phyloP scores from a whole-genome alignment of 2,797 vertebrate species.

The Argyrosomus regius region DNA sequence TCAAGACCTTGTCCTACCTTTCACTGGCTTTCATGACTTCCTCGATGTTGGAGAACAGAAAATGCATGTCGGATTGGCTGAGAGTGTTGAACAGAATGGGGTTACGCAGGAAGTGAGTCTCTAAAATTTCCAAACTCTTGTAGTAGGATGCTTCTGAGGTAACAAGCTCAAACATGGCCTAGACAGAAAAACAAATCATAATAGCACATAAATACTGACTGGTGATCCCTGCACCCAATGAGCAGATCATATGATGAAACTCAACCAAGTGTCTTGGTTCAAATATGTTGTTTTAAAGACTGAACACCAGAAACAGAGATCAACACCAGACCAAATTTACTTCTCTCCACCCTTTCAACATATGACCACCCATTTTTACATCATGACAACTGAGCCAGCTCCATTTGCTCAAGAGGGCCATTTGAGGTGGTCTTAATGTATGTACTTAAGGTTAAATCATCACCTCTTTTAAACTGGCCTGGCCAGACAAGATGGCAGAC shows the following conservation, averaged over 20 bases:
- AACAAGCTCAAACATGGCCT: slow-evolving; percentile 98
- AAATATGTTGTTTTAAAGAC: background rate
- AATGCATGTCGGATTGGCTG: slow-evolving; percentile 94
- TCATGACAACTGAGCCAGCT: background rate
- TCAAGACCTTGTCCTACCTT: slow-evolving; percentile 80
- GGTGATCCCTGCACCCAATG: background rate
- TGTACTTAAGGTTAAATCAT: no score
- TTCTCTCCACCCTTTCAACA: no score
- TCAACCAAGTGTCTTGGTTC: background rate
- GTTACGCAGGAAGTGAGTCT: slow-evolving; percentile 94
- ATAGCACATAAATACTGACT: background rate
- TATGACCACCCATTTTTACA: background rate
- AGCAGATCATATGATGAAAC: background rate
- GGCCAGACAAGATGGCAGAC: background rate
- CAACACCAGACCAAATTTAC: no score
- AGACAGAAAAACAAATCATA: slow-evolving; percentile 31
- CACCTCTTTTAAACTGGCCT: background rate
- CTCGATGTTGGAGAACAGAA: slow-evolving; percentile 97
- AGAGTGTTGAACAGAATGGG: slow-evolving; percentile 89
- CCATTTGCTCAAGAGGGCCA: background rate
- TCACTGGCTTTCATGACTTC: slow-evolving; percentile 96
- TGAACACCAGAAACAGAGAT: background rate
- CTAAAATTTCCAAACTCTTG: slow-evolving; percentile 94
- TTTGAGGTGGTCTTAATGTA: background rate
- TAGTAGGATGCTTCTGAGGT: slow-evolving; percentile 98